These are phyloP conservation scores for Chrysomallon squamiferum DNA, from an alignment of 1,140 invertebrate species.

Conservation along the genomic window DNA sequence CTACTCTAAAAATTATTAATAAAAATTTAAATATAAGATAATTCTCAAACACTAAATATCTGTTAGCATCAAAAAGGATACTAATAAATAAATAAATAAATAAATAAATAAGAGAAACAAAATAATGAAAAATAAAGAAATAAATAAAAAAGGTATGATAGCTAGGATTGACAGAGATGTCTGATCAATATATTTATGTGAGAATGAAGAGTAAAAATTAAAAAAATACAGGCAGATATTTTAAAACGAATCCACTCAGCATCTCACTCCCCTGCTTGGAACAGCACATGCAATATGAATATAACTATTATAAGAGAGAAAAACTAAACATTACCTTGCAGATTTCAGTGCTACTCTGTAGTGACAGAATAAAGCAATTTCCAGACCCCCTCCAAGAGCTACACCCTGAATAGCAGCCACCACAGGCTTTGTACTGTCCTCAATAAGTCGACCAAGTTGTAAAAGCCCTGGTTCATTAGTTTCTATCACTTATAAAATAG, in stretches of 20 bases:
- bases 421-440: slow-evolving; percentile 52
- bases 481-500: background rate
- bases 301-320: too few relatives aligned
- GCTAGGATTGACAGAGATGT: too few relatives aligned
- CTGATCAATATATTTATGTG: too few relatives aligned
- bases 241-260: too few relatives aligned
- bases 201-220: too few relatives aligned
- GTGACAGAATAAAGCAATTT: slow-evolving; percentile 54
- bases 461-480: slow-evolving; percentile 35
- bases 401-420: slow-evolving; percentile 55
- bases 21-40: too few relatives aligned
- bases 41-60: background rate
- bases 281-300: too few relatives aligned
- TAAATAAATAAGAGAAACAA: too few relatives aligned
- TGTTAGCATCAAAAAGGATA: background rate
- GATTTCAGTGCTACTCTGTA: slow-evolving; percentile 51
- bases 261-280: too few relatives aligned
- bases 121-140: too few relatives aligned
- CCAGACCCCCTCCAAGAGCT: slow-evolving; percentile 58
- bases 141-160: too few relatives aligned
- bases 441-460: slow-evolving; percentile 35
- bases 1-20: slow-evolving; percentile 42
- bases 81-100: background rate
- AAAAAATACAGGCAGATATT: too few relatives aligned
- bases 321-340: slow-evolving; percentile 39